These are phyloP conservation scores for Chouioia cunea DNA, from an alignment of 2,888 invertebrate genomes.

Conservation along the genomic window DNA sequence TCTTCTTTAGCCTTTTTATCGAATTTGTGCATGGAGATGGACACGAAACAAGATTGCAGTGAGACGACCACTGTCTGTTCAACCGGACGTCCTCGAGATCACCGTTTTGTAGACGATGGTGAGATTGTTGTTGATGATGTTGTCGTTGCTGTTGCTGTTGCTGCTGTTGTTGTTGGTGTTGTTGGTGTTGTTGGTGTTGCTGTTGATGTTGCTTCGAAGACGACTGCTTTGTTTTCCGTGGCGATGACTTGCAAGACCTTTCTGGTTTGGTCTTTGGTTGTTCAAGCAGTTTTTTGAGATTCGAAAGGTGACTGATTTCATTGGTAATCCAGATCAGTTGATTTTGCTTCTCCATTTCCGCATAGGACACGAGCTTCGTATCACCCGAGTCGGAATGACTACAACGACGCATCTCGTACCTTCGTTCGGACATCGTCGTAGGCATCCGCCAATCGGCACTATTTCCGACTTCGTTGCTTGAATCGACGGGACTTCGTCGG, in stretches of 20 bases:
- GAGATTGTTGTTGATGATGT: constrained; percentile 16
- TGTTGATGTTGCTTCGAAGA: constrained; percentile 8
- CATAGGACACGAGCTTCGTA: constrained; percentile 65
- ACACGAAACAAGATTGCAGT: constrained; percentile 61
- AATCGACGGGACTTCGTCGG: constrained; percentile 50
- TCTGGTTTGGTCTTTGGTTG: constrained; percentile 59
- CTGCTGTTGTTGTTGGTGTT: neutral
- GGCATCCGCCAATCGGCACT: constrained; percentile 68
- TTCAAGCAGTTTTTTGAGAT: constrained; percentile 69
- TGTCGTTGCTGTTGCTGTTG: neutral
- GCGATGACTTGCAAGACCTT: constrained; percentile 52
- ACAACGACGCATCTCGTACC: constrained; percentile 63
- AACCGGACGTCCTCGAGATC: constrained; percentile 44
- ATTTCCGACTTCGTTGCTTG: constrained; percentile 53
- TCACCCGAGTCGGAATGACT: constrained; percentile 59
- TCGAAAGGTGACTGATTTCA: constrained; percentile 72
- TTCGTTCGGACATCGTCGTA: constrained; percentile 69
- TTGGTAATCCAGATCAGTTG: constrained; percentile 73
- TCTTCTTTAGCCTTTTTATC: constrained; percentile 55
- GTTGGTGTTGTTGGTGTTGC: neutral
- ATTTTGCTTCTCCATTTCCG: constrained; percentile 70
- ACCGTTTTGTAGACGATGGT: constrained; percentile 22
- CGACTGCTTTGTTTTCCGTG: constrained; percentile 53
- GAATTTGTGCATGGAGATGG: constrained; percentile 44
- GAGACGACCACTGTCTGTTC: constrained; percentile 65